Evolutionary conservation across 2,797 vertebrate species (phyloP), one percentile per base, ranked within the genome.

Genomic region (Ptychobarbus kaznakovi): DNA sequence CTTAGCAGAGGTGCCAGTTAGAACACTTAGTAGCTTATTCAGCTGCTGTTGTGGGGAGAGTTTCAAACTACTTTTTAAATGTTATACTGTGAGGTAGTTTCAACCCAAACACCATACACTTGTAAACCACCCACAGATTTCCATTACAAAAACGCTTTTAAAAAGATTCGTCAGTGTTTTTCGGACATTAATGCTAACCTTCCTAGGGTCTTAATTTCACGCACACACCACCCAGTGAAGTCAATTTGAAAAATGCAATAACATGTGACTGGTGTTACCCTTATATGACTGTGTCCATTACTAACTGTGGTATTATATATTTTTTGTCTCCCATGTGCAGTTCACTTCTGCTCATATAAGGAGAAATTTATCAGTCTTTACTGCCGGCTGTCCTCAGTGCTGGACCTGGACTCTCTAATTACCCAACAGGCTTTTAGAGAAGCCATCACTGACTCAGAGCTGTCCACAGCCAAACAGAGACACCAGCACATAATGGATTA

Each of bases 321-420:
- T 82, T 46, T 51, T 1, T 82, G 72, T 88, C 66, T 78, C 66
- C 86, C 58, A 18, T 73, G 44, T 94, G 86, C 94, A 99, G 98
- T 96, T 91, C 98, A 99, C 93, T 98, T 99, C 95, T 97, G 96
- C 93, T 96, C 95, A 87, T 99, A 98, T 95, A 98, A 97, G 88
- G 97, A 99, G 92, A 97, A 96, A 94, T 98, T 98, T 93, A 97
- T 99, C 95, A 95, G 95, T 87, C 95, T 98, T 88, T 99, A 98
- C 96, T 98, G 98, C 91, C 97, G 97, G 70, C 96, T 99, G 92
- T 99, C 98, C 91, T 97, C 97, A 80, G 96, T 99, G 86, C 92
- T 98, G 89, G 98, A 99, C 93, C 95, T 99, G 93, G 97, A 99
- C 84, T 95, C 97, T 86, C 96, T 99, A 91, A 97, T 98, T 94